A percentile compares a stretch with the other conserved stretches of the same genome.
Conservation (phyloP, 2,113 vertebrate species). For the Rhineura floridana region DNA sequence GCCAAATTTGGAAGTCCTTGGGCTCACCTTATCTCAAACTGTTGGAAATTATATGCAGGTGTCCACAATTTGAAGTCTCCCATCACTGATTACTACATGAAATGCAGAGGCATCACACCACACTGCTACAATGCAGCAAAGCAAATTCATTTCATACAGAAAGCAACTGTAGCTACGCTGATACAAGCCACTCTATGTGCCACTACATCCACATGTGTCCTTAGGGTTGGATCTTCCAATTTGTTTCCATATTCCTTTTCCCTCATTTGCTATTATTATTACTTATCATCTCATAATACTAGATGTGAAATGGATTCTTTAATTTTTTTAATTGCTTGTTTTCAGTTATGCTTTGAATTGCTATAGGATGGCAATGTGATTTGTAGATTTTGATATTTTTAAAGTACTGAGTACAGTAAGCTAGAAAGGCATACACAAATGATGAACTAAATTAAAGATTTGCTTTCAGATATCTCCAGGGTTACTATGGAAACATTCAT, state of each 20-base stretch:
- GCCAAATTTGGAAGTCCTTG: not conserved
- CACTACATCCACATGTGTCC: not conserved
- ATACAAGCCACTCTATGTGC: not conserved
- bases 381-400: no score
- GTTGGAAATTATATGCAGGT: not conserved
- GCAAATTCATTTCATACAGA: not conserved
- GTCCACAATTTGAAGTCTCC: not conserved
- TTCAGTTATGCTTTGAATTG: no score
- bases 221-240: not conserved
- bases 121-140: no score
- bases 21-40: not conserved
- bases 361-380: no score
- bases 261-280: not conserved
- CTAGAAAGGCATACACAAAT: no score
- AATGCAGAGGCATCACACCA: not conserved
- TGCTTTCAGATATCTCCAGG: not conserved
- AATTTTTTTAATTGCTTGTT: conserved; percentile 8
- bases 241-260: not conserved
- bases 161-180: not conserved
- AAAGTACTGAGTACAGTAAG: no score
- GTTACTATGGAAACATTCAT: not conserved
- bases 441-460: no score
- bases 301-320: not conserved
- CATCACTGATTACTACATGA: not conserved
- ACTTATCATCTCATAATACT: no score